These are phyloP conservation scores for Dyspetes luteomarginatus DNA, from an alignment of 2,888 invertebrate genomes.

Conservation along the genomic window DNA sequence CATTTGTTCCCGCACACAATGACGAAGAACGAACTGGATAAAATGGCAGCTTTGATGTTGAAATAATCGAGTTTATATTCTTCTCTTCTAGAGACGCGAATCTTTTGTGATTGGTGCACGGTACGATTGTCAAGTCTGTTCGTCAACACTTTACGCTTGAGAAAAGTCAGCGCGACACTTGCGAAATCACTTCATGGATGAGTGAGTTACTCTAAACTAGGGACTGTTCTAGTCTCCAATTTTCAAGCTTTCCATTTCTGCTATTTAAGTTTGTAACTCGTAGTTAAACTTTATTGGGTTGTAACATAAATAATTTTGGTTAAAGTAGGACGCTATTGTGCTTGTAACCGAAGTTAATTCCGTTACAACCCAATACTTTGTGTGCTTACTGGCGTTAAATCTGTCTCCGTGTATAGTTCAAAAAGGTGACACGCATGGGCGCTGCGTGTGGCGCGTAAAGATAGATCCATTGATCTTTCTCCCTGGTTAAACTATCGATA, in stretches of 20 bases:
- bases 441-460: no score
- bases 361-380: no score
- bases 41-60: conserved; percentile 75
- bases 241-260: no score
- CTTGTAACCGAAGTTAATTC: no score
- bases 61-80: conserved; percentile 76
- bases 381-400: no score
- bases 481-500: no score
- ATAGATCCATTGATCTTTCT: no score
- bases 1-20: conserved; percentile 60
- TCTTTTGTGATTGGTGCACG: neutral
- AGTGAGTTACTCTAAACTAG: neutral
- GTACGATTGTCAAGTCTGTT: conserved; percentile 37
- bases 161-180: conserved; percentile 1
- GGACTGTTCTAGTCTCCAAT: neutral
- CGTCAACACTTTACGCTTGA: conserved; percentile 2
- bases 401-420: no score
- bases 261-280: conserved; percentile 20
- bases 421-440: no score
- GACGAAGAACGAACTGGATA: conserved; percentile 65
- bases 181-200: neutral
- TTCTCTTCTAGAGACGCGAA: conserved; percentile 39
- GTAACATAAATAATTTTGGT: no score
- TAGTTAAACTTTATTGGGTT: no score
- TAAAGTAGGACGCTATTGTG: no score